phyloP scores from a whole-genome alignment of 2,797 vertebrate genomes.

The Gambelia wislizenii region DNA sequence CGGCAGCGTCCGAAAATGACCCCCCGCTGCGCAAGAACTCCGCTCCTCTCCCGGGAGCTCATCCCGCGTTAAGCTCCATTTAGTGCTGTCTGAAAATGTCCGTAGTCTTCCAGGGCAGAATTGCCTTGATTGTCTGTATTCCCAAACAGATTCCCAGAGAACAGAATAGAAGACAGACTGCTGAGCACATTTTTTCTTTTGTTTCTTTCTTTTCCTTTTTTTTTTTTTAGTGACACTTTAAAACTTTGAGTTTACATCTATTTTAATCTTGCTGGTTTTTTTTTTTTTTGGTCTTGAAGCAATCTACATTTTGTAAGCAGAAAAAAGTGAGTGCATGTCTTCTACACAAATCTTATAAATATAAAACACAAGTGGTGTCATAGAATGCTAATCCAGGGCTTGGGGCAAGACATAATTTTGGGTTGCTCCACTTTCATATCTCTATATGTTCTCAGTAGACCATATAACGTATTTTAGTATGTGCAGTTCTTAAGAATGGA shows the following conservation, averaged over 20 bases:
- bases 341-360: neutral
- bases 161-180: slow-evolving; percentile 39
- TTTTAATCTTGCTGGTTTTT: slow-evolving; percentile 49
- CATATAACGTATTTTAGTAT: neutral
- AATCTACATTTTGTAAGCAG: slow-evolving; percentile 56
- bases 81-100: too few species aligned
- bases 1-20: too few species aligned
- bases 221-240: slow-evolving; percentile 64
- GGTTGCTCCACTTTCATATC: neutral
- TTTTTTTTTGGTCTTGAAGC: slow-evolving; percentile 59
- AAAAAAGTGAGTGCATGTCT: slow-evolving; percentile 22
- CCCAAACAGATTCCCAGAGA: slow-evolving; percentile 43
- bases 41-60: too few species aligned
- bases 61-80: too few species aligned
- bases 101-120: slow-evolving; percentile 17
- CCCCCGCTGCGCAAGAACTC: too few species aligned
- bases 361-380: neutral
- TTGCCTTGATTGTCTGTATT: slow-evolving; percentile 39
- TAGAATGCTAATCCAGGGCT: neutral
- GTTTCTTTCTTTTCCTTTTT: too few species aligned
- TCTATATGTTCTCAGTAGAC: neutral
- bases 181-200: slow-evolving; percentile 55
- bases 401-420: neutral
- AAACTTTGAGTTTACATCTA: slow-evolving; percentile 46
- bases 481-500: neutral